A percentile compares a stretch with the other conserved stretches of the same genome.
phyloP scores from a whole-genome alignment of 2,888 invertebrate genomes.

The Iphiclides podalirius region DNA sequence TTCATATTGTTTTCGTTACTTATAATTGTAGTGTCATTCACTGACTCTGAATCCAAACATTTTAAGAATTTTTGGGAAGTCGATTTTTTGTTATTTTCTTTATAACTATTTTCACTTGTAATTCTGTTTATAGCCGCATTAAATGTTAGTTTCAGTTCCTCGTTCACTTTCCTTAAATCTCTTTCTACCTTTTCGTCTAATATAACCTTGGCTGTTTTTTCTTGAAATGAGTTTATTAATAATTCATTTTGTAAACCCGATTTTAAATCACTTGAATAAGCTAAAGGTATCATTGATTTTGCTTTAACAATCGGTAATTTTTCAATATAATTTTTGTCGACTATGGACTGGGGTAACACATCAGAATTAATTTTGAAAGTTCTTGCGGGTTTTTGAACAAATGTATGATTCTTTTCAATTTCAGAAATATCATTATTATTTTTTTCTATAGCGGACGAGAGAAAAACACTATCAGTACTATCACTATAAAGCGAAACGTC shows the following conservation, averaged over 20 bases:
- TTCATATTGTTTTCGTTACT: not conserved
- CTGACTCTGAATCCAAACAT: not conserved
- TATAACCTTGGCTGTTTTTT: conserved; percentile 19
- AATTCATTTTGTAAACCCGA: conserved; percentile 30
- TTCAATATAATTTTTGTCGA: conserved; percentile 21
- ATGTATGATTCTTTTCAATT: conserved; percentile 24
- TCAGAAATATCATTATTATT: conserved; percentile 39
- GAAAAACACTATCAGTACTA: conserved; percentile 60
- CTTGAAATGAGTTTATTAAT: conserved; percentile 31
- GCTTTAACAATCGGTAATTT: conserved; percentile 52
- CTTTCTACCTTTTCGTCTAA: conserved; percentile 47
- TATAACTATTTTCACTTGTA: conserved; percentile 40
- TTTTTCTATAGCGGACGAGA: conserved; percentile 46
- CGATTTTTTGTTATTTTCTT: not conserved
- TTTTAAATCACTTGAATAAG: conserved; percentile 52
- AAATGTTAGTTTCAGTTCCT: conserved; percentile 60
- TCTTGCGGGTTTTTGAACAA: not conserved
- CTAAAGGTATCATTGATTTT: conserved; percentile 53
- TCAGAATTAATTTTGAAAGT: not conserved
- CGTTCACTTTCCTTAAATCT: conserved; percentile 59
- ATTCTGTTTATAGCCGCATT: conserved; percentile 65
- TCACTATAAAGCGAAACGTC: conserved; percentile 56
- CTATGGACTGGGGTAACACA: conserved; percentile 26
- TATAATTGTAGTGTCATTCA: not conserved
- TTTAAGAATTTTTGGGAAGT: not conserved